Conservation (phyloP, 2,113 vertebrate species). For the Tachycineta bicolor region DNA sequence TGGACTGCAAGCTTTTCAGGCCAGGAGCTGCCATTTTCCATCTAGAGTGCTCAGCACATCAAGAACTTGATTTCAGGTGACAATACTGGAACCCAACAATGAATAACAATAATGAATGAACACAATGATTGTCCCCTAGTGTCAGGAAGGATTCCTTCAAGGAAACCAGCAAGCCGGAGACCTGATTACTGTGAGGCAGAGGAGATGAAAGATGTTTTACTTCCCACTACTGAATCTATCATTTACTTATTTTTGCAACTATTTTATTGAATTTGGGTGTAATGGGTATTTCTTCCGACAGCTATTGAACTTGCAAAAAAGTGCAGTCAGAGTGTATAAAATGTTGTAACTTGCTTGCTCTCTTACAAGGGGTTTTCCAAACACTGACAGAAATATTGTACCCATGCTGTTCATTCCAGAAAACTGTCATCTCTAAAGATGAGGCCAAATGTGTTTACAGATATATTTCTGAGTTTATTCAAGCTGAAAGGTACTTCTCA, state of each 20-base stretch:
- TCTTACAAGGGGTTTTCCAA: neutral
- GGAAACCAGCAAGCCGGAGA: neutral
- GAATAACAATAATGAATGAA: neutral
- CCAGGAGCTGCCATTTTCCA: neutral
- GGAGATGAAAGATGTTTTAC: neutral
- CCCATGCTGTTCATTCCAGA: slow-evolving; percentile 29
- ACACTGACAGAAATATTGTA: slow-evolving; percentile 7
- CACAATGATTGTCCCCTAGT: neutral
- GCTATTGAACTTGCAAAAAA: neutral
- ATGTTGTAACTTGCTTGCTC: neutral
- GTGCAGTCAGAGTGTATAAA: neutral
- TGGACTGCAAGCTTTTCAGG: neutral
- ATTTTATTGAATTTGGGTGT: neutral
- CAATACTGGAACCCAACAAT: neutral
- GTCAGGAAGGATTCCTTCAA: neutral
- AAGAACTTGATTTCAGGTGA: neutral
- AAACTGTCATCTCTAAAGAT: slow-evolving; percentile 63
- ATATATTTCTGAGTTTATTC: slow-evolving; percentile 57
- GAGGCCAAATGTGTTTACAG: slow-evolving; percentile 65
- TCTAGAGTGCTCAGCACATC: neutral
- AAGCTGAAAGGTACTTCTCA: slow-evolving; percentile 66
- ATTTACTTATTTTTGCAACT: neutral
- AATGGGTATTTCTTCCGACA: neutral
- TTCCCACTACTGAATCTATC: neutral
- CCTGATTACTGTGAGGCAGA: neutral